These are phyloP conservation scores for Picus viridis DNA, from an alignment of 2,797 vertebrate species.

Conservation along the genomic window DNA sequence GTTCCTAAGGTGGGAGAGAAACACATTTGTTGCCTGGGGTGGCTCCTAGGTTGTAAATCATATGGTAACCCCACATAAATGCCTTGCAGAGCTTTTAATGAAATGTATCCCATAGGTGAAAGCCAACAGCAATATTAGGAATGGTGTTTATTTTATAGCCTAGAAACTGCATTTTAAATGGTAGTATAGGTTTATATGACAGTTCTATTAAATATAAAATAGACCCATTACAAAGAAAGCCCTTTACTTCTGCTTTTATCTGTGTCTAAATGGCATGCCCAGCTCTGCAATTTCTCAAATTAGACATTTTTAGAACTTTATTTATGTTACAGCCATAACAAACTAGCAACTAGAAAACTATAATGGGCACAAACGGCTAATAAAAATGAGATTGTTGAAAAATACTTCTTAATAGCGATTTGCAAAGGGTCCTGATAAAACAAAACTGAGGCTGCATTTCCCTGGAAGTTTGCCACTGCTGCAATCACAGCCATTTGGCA, in stretches of 20 bases:
- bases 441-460: constrained; percentile 55
- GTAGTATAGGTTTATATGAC: constrained; percentile 82
- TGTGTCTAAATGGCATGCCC: constrained; percentile 78
- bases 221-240: constrained; percentile 81
- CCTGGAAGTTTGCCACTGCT: constrained; percentile 72
- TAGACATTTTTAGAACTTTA: constrained; percentile 87
- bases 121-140: constrained; percentile 79
- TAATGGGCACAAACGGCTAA: constrained; percentile 84
- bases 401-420: constrained; percentile 82
- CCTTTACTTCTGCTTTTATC: constrained; percentile 81
- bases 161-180: constrained; percentile 86
- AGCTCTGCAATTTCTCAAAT: constrained; percentile 82
- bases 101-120: constrained; percentile 72
- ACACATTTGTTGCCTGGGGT: neutral
- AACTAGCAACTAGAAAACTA: constrained; percentile 85
- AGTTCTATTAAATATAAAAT: constrained; percentile 86
- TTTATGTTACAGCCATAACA: constrained; percentile 86
- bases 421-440: constrained; percentile 79
- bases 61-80: constrained; percentile 36
- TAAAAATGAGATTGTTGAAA: constrained; percentile 86
- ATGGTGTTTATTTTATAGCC: constrained; percentile 87
- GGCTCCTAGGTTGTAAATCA: constrained; percentile 53
- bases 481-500: constrained; percentile 71
- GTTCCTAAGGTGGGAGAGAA: neutral
- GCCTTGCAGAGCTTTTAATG: constrained; percentile 64